Base-by-base conservation (phyloP, 2,797 vertebrate species). In the Orientallactaga sibirica region DNA sequence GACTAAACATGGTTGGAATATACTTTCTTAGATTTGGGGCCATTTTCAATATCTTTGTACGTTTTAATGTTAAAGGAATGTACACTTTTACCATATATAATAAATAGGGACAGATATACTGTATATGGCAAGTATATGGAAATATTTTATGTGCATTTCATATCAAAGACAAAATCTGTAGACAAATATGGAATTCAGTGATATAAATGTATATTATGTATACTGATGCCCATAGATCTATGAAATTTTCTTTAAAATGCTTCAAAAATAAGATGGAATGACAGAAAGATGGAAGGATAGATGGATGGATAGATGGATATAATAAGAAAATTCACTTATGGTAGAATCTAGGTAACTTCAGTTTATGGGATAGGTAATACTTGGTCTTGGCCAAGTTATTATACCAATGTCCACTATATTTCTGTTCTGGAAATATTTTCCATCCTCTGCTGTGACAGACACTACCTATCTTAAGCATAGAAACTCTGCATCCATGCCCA, bases 211-310 rank as follows among this genome's bases (percentile, higher is more conserved):
- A 0, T 77, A 87, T 87, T 85, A 25, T 43, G 68, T 88, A 2
- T 84, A 12, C 5, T 41, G 16, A 79, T 79, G 43, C 43, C 5
- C 27, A 19, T 33, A 76, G 79, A 33, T 7, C 33, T 93, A 18
- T 89, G 52, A 80, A 71, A 84, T 81, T 70, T 89, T 66, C 55
- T 77, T 91, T 80, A 5, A 83, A 95, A 89, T 90, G 15, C 11
- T 61, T 58, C 7, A 73, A 73, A 82, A 92, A 43, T 67, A 79
- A 90, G 43, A 70, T 79, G 27, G 16, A 20, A n/a, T n/a, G n/a
- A n/a, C n/a, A 18, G 10, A 29, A 12, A 66, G 37, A 76, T 70
- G 41, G 3, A 52, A 84, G 25, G 93, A 77, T 48, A 16, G 29
- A 68, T 61, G 33, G n/a, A 10, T 58, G 20, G 29, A 73, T 61